Conservation (phyloP, 2,113 vertebrate species). For the Rhadina sibilatrix region DNA sequence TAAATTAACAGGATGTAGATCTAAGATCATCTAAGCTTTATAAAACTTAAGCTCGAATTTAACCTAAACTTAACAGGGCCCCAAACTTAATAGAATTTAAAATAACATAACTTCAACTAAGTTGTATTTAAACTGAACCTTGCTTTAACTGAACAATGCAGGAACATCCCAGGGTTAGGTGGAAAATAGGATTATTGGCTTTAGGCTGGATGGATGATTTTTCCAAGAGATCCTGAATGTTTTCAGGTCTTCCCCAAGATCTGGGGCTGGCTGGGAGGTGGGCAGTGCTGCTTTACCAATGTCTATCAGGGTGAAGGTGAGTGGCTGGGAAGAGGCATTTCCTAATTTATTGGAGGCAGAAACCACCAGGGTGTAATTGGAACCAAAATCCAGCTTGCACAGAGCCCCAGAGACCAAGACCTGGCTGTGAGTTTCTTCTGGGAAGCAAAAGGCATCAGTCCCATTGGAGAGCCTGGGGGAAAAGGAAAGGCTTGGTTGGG, state of each 20-base stretch:
- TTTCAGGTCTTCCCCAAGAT: neutral
- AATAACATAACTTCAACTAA: neutral
- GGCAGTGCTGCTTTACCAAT: conserved; percentile 26
- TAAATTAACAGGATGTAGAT: neutral
- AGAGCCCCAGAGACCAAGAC: neutral
- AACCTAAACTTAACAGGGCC: neutral
- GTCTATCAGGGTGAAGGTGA: conserved; percentile 22
- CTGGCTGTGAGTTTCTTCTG: neutral
- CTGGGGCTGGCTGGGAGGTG: too few relatives aligned
- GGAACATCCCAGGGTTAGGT: neutral
- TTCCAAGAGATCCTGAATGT: neutral
- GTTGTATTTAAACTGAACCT: neutral
- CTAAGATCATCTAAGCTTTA: neutral
- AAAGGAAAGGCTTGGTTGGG: neutral
- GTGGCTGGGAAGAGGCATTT: conserved; percentile 39
- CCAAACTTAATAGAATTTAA: neutral
- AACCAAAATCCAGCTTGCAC: conserved; percentile 2
- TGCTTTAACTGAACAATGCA: neutral
- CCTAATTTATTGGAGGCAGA: conserved; percentile 66
- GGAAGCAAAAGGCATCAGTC: neutral
- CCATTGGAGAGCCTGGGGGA: conserved; percentile 61
- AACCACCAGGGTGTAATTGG: conserved; percentile 62
- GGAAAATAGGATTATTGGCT: neutral
- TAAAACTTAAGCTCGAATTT: neutral
- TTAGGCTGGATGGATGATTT: neutral